Percentiles rank a stretch among this genome's conserved stretches.
phyloP scores from a whole-genome alignment of 2,888 invertebrate genomes.

The Lasioglossum oenotherae region DNA sequence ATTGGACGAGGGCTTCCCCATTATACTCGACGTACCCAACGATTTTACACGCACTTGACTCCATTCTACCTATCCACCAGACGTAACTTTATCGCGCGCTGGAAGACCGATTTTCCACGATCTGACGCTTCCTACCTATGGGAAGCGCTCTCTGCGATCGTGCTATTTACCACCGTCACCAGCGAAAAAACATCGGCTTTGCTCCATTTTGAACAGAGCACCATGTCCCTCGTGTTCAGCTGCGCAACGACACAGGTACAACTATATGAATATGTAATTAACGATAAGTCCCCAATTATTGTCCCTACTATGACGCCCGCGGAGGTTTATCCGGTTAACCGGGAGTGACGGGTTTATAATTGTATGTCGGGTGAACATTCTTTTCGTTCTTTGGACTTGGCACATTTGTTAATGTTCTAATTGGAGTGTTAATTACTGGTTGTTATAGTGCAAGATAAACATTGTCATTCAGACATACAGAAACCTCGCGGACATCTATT shows the following conservation, averaged over 20 bases:
- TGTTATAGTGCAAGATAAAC: background rate
- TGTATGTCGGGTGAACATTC: background rate
- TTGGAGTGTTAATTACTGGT: background rate
- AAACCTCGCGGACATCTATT: background rate
- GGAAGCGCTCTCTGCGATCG: background rate
- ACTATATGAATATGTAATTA: slow-evolving; percentile 1
- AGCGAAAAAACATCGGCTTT: background rate
- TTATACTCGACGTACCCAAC: slow-evolving; percentile 80
- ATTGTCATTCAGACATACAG: background rate
- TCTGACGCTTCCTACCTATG: slow-evolving; percentile 20
- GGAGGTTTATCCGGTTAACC: background rate
- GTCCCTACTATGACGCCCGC: background rate
- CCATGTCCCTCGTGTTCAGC: background rate
- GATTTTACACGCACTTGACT: slow-evolving; percentile 88
- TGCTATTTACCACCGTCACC: background rate
- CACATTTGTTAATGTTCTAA: background rate
- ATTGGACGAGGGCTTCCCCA: slow-evolving; percentile 79
- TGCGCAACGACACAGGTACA: background rate
- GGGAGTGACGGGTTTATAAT: background rate
- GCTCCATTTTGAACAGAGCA: background rate
- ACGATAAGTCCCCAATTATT: background rate
- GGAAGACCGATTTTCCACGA: slow-evolving; percentile 64
- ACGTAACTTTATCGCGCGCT: slow-evolving; percentile 66
- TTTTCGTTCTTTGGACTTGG: background rate
- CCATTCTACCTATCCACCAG: slow-evolving; percentile 80